Evolutionary conservation across 2,888 invertebrate species (phyloP), one percentile per base, ranked within the genome.

Genomic region (Pterostichus madidus): DNA sequence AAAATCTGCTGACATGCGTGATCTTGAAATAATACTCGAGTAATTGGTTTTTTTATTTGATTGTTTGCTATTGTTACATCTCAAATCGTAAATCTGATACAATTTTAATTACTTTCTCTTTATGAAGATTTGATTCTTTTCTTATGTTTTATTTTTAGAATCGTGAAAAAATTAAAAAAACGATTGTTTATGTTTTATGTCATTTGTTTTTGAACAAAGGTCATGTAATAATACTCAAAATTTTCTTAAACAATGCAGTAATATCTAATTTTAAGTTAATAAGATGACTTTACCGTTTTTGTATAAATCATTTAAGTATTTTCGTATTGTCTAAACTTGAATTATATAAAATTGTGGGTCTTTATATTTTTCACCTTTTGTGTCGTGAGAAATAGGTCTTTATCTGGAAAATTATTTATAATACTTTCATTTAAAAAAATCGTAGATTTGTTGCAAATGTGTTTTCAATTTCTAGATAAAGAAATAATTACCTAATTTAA

Each of bases 241-340:
- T 64, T 64, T 64, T 35, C 35, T 11, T 61, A 15, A 44, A 68
- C 68, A 71, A 44, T 64, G 10, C 56, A 56, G 31, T 35, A 64
- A 24, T 24, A 24, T 24, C 24, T 24, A 24, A 3, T 24, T 3
- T 68, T 10, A 44, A 68, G 15, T 44, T 39, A 68, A 68, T 68
- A 68, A 71, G 10, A 44, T 71, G 44, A 71, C 68, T 17, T 64
- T 71, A 44, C 68, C 11, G 68, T 71, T 71, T 64, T 71, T 39
- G 68, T 39, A 44, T 71, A 46, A 71, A 71, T 71, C 13, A 17
- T 39, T 71, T 17, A 13, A 5, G 44, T 17, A 71, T 71, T 44
- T 17, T 71, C 56, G 4, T 13, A 71, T 71, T 71, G 68, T 71
- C 15, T 44, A 71, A 44, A 39, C 17, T 52, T 71, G 44, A 71